Evolutionary conservation across 53 echinoderm and acorn worm genomes (phyloP).

Genomic region (Arbacia lixula): DNA sequence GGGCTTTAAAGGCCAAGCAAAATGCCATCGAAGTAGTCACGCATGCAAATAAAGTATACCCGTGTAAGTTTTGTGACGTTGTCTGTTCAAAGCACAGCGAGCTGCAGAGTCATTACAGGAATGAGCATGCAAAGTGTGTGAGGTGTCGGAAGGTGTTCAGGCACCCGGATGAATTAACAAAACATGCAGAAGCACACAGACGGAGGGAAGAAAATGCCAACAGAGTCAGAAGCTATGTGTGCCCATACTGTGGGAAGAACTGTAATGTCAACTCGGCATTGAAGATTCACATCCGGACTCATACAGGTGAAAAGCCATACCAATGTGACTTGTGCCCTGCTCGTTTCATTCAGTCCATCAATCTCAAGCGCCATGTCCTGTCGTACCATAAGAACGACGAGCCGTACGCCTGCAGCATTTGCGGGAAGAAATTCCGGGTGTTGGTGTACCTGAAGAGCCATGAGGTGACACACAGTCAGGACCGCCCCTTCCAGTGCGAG

Average conservation of each 20-base stretch:
- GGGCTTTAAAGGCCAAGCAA: slow-evolving; percentile 67
- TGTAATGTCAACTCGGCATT: slow-evolving; percentile 79
- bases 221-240: slow-evolving; percentile 66
- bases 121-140: slow-evolving; percentile 76
- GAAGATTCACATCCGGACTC: slow-evolving; percentile 87
- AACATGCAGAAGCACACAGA: slow-evolving; percentile 74
- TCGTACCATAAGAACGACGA: slow-evolving; percentile 85
- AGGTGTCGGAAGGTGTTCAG: slow-evolving; percentile 81
- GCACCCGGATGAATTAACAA: slow-evolving; percentile 52
- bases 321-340: slow-evolving; percentile 76
- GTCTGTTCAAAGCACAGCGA: slow-evolving; percentile 63
- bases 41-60: slow-evolving; percentile 57
- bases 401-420: slow-evolving; percentile 86
- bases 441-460: slow-evolving; percentile 91
- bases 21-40: slow-evolving; percentile 46
- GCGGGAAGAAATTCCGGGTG: slow-evolving; percentile 89
- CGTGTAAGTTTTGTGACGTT: slow-evolving; percentile 70
- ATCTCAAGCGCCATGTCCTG: slow-evolving; percentile 82
- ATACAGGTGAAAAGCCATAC: slow-evolving; percentile 92
- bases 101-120: slow-evolving; percentile 60
- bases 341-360: slow-evolving; percentile 93
- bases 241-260: slow-evolving; percentile 78
- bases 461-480: slow-evolving; percentile 88
- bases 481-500: slow-evolving; percentile 94
- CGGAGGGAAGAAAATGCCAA: slow-evolving; percentile 41